Percentiles rank a stretch among this genome's conserved stretches.
Conservation (phyloP, 2,888 invertebrate genomes). For the Campoletis raptor region DNA sequence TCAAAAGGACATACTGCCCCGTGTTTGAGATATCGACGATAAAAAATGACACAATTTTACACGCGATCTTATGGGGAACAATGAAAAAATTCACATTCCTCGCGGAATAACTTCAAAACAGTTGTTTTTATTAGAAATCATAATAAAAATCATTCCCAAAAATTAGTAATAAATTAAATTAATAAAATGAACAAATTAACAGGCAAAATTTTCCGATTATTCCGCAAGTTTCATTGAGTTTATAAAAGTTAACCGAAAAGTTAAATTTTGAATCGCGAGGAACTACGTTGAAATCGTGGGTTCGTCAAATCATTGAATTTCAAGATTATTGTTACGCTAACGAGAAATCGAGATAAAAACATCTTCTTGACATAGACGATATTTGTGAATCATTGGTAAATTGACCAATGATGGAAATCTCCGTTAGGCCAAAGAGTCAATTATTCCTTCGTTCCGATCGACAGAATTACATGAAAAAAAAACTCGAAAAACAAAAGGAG, state of each 20-base stretch:
- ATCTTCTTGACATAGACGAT: background rate
- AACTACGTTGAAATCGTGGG: too few relatives aligned
- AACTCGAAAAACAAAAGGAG: background rate
- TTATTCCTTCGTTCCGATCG: conserved; percentile 21
- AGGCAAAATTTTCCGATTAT: background rate
- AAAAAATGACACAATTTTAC: too few relatives aligned
- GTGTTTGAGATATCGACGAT: too few relatives aligned
- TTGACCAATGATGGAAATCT: conserved; percentile 58
- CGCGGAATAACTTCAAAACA: too few relatives aligned
- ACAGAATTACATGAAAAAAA: conserved; percentile 14
- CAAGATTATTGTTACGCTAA: background rate
- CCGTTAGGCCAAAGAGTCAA: conserved; percentile 6
- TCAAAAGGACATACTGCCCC: too few relatives aligned
- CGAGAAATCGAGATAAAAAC: background rate
- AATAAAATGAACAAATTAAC: too few relatives aligned
- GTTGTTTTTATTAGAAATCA: too few relatives aligned
- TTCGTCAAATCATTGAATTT: conserved; percentile 60
- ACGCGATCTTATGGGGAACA: too few relatives aligned
- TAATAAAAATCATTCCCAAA: too few relatives aligned
- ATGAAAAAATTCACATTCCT: too few relatives aligned
- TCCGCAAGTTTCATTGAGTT: background rate
- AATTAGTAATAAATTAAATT: too few relatives aligned
- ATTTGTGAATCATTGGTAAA: conserved; percentile 3
- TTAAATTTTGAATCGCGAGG: conserved; percentile 51
- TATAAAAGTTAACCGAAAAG: background rate